Evolutionary conservation across 64 coral and sea anemone species (phyloP).

Genomic region (Platygyra sinensis): DNA sequence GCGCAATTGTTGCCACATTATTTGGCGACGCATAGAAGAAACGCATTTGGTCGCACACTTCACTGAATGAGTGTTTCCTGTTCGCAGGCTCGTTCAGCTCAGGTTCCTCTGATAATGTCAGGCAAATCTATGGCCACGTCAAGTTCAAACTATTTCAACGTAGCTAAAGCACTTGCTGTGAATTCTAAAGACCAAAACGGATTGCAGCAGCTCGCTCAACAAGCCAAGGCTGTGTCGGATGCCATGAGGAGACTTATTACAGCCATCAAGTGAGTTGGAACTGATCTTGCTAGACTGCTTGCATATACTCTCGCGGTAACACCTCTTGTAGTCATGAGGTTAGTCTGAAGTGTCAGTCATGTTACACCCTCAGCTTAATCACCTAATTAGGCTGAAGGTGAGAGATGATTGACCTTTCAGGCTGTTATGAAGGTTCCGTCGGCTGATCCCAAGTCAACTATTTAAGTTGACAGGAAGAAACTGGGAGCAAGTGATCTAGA

Average conservation of each 20-base stretch:
- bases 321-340: no score
- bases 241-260: slow-evolving; percentile 95
- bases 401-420: no score
- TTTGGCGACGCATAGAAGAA: not conserved
- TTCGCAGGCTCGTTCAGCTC: slow-evolving; percentile 92
- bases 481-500: no score
- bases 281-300: no score
- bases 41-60: not conserved
- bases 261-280: slow-evolving; percentile 86
- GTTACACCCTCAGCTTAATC: no score
- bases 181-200: slow-evolving; percentile 79
- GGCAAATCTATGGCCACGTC: slow-evolving; percentile 90
- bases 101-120: slow-evolving; percentile 96
- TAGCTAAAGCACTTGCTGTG: slow-evolving; percentile 80
- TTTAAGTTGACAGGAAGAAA: no score
- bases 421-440: no score
- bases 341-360: no score
- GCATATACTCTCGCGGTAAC: no score
- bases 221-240: slow-evolving; percentile 88
- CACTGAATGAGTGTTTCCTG: not conserved
- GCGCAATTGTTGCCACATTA: no score
- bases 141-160: slow-evolving; percentile 90
- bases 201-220: slow-evolving; percentile 80
- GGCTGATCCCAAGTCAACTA: no score
- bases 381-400: no score